A percentile compares a stretch with the other conserved stretches of the same genome.
phyloP scores from a whole-genome alignment of 2,113 vertebrate genomes.

The Mus musculus region DNA sequence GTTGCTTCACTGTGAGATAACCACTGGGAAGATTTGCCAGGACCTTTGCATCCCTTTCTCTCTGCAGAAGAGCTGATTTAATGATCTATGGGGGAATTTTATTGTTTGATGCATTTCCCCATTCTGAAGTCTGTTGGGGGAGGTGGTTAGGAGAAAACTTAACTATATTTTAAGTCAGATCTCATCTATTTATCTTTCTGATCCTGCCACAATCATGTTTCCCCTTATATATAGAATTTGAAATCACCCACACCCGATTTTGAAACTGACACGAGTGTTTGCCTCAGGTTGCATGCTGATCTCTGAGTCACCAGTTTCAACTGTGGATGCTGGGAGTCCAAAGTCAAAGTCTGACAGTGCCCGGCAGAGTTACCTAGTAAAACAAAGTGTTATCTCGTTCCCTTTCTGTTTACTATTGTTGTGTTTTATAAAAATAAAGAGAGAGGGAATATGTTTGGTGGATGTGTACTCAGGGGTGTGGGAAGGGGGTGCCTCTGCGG shows the following conservation, averaged over 20 bases:
- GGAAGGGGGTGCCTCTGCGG: too few species aligned
- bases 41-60: constrained; percentile 48
- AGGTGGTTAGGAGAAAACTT: constrained; percentile 10
- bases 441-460: too few species aligned
- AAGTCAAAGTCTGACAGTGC: not conserved
- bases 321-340: not conserved
- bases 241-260: constrained; percentile 2
- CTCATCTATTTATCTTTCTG: constrained; percentile 5
- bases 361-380: not conserved
- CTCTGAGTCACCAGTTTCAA: not conserved
- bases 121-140: constrained; percentile 19
- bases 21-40: not conserved
- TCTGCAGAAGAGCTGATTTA: constrained; percentile 45
- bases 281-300: not conserved
- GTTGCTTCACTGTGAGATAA: constrained; percentile 35
- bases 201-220: not conserved
- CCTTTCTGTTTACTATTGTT: not conserved
- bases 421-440: too few species aligned
- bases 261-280: not conserved
- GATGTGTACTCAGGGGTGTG: too few species aligned
- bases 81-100: constrained; percentile 32
- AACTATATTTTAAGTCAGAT: constrained; percentile 36
- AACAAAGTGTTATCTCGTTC: not conserved
- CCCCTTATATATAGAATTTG: not conserved
- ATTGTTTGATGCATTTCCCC: constrained; percentile 26